These are phyloP conservation scores for Slavum lentiscoides DNA, from an alignment of 2,888 invertebrate genomes.

Conservation along the genomic window DNA sequence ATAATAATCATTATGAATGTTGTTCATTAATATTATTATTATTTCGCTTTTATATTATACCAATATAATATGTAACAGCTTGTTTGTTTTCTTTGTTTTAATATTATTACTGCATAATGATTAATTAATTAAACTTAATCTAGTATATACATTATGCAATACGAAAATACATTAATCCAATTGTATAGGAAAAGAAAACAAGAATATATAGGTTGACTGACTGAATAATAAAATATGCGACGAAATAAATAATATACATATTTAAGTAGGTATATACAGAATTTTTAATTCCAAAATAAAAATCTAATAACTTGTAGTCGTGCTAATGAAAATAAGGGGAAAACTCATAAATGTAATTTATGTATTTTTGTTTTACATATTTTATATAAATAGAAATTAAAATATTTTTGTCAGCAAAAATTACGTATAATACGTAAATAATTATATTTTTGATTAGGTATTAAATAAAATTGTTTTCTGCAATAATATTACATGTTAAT, in stretches of 20 bases:
- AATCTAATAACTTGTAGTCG: background rate
- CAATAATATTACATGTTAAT: no score
- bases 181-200: background rate
- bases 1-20: background rate
- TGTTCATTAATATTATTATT: background rate
- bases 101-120: slow-evolving; percentile 1
- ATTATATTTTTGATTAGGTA: no score
- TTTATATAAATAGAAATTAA: no score
- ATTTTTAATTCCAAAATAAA: background rate
- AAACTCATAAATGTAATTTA: no score
- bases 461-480: no score
- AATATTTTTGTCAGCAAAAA: no score
- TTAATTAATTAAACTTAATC: slow-evolving; percentile 31
- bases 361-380: no score
- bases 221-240: background rate
- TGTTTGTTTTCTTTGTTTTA: background rate
- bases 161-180: background rate
- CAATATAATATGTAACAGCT: background rate
- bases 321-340: no score
- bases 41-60: background rate
- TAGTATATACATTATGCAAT: slow-evolving; percentile 14
- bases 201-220: background rate
- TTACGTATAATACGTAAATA: no score
- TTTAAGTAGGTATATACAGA: background rate
- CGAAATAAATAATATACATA: background rate